These are phyloP conservation scores for Stichopus chloronotus DNA, from an alignment of 35 echinoderm and acorn worm genomes.

Conservation along the genomic window DNA sequence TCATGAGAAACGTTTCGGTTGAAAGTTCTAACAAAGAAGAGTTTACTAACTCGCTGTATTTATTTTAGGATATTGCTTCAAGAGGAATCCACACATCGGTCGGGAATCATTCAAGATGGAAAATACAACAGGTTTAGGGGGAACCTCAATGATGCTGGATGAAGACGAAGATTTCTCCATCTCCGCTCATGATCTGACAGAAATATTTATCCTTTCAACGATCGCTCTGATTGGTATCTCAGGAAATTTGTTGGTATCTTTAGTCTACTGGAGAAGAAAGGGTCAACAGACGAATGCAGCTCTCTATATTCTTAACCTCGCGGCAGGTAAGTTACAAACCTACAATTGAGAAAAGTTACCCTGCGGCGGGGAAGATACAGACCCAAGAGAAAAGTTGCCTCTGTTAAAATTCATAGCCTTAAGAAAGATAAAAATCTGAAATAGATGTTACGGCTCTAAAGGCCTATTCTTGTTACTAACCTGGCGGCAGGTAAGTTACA, in stretches of 20 bases:
- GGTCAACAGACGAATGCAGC: slow-evolving; percentile 22
- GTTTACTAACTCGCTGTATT: too few species aligned
- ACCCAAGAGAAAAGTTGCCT: too few species aligned
- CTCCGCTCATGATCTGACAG: neutral
- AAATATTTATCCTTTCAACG: slow-evolving; percentile 10
- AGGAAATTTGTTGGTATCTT: neutral
- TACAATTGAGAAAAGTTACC: neutral
- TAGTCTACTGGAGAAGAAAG: neutral
- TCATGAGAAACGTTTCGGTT: too few species aligned
- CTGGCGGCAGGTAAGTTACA: too few species aligned
- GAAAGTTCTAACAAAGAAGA: too few species aligned
- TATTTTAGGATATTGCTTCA: too few species aligned
- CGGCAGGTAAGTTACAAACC: neutral
- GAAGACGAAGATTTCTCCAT: neutral
- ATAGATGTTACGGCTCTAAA: too few species aligned
- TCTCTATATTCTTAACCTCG: slow-evolving; percentile 1
- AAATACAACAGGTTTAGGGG: neutral
- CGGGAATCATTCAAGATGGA: neutral
- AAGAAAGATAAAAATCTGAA: too few species aligned
- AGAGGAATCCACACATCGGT: too few species aligned
- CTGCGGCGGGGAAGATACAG: too few species aligned
- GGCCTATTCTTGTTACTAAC: too few species aligned
- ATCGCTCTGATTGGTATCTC: slow-evolving; percentile 19
- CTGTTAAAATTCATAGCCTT: too few species aligned
- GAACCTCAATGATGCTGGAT: neutral